These are phyloP conservation scores for Plagodis dolabraria DNA, from an alignment of 2,888 invertebrate genomes.

Conservation along the genomic window DNA sequence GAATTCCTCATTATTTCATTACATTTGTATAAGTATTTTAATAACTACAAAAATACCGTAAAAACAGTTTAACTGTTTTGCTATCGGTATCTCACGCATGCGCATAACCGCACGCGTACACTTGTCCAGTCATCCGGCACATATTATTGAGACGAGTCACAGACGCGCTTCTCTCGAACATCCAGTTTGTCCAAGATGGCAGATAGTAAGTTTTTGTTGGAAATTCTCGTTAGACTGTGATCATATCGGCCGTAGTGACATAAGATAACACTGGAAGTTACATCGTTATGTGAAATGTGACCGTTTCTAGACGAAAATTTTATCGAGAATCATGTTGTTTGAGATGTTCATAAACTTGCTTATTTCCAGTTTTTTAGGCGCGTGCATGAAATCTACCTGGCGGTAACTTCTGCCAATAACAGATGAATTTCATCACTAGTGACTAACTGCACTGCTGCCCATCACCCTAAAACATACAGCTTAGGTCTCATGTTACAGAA, in stretches of 20 bases:
- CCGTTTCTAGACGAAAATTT: neutral
- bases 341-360: neutral
- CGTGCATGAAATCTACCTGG: too few species aligned
- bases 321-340: neutral
- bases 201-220: constrained; percentile 27
- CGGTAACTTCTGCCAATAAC: too few species aligned
- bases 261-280: neutral
- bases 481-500: neutral
- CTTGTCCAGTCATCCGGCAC: constrained; percentile 36
- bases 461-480: too few species aligned
- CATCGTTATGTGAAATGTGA: neutral
- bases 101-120: constrained; percentile 38
- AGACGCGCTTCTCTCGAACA: constrained; percentile 19
- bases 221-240: constrained; percentile 26
- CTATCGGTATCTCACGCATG: constrained; percentile 26
- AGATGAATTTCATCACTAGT: too few species aligned
- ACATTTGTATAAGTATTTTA: too few species aligned
- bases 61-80: constrained; percentile 2
- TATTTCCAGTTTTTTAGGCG: neutral
- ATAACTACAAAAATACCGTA: neutral
- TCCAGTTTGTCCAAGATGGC: constrained; percentile 12
- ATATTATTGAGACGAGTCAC: constrained; percentile 33
- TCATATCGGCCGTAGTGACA: neutral
- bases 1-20: too few species aligned
- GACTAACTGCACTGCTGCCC: too few species aligned